phyloP scores from a whole-genome alignment of 2,888 invertebrate species.

The Caenorhabditis doughertyi region DNA sequence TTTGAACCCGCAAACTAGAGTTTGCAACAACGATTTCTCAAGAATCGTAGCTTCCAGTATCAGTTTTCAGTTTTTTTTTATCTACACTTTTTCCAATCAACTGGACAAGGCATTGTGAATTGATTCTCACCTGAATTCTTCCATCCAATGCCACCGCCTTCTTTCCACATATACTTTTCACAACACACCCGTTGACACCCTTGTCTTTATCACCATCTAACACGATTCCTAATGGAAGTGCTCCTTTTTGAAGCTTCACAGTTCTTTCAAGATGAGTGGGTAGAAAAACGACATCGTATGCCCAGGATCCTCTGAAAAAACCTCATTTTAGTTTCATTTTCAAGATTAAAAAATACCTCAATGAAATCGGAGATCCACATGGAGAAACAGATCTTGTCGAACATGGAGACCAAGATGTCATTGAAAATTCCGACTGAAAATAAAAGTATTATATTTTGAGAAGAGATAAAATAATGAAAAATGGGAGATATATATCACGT shows the following conservation, averaged over 20 bases:
- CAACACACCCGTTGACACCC: constrained; percentile 86
- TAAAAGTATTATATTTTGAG: neutral
- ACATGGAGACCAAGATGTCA: constrained; percentile 81
- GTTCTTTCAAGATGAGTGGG: constrained; percentile 85
- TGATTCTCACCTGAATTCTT: constrained; percentile 83
- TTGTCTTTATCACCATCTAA: constrained; percentile 86
- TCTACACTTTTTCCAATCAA: no score
- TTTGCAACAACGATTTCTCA: no score
- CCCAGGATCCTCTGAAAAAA: constrained; percentile 78
- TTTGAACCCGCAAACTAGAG: no score
- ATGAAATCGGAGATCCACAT: constrained; percentile 76
- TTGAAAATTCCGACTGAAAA: constrained; percentile 81
- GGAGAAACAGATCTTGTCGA: constrained; percentile 81
- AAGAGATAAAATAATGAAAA: neutral
- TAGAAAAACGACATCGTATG: constrained; percentile 83
- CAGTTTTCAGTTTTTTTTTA: no score
- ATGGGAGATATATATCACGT: constrained; percentile 6
- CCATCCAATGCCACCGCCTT: constrained; percentile 86
- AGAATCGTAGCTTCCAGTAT: no score
- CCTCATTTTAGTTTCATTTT: neutral
- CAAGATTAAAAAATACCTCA: constrained; percentile 40
- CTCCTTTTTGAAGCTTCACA: constrained; percentile 85
- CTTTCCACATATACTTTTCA: constrained; percentile 84
- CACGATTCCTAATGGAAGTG: constrained; percentile 85
- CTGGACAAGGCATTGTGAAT: no score